Evolutionary conservation across 2,113 vertebrate species (phyloP).

Genomic region (Philantomba maxwellii): DNA sequence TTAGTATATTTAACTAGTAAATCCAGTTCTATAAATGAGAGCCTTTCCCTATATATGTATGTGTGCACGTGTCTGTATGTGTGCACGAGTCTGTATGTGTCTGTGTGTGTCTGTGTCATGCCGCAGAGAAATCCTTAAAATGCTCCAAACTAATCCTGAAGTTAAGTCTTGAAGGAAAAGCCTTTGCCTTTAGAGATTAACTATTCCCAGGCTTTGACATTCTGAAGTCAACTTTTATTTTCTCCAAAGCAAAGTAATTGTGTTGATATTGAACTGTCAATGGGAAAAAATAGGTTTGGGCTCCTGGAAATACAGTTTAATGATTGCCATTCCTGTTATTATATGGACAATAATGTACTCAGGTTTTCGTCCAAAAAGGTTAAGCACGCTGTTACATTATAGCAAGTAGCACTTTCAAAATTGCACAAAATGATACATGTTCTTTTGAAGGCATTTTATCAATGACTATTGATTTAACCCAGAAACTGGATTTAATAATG

Average conservation of each 20-base stretch:
- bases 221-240: conserved; percentile 4
- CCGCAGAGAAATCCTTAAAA: neutral
- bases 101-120: neutral
- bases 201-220: neutral
- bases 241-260: conserved; percentile 40
- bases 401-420: conserved; percentile 53
- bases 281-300: conserved; percentile 34
- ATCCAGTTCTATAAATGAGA: neutral
- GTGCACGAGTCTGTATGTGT: neutral
- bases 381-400: conserved; percentile 31
- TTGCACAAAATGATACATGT: conserved; percentile 48
- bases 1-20: neutral
- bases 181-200: neutral
- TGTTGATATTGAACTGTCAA: conserved; percentile 51
- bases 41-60: neutral
- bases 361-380: conserved; percentile 27
- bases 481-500: conserved; percentile 55
- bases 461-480: conserved; percentile 58
- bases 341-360: conserved; percentile 13
- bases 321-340: conserved; percentile 44
- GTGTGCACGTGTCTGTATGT: neutral
- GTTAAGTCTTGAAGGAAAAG: neutral
- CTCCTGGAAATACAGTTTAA: conserved; percentile 50
- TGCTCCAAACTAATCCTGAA: neutral
- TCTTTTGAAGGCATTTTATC: conserved; percentile 59